Conservation (phyloP, 2,888 invertebrate genomes). For the Athalia circularis region DNA sequence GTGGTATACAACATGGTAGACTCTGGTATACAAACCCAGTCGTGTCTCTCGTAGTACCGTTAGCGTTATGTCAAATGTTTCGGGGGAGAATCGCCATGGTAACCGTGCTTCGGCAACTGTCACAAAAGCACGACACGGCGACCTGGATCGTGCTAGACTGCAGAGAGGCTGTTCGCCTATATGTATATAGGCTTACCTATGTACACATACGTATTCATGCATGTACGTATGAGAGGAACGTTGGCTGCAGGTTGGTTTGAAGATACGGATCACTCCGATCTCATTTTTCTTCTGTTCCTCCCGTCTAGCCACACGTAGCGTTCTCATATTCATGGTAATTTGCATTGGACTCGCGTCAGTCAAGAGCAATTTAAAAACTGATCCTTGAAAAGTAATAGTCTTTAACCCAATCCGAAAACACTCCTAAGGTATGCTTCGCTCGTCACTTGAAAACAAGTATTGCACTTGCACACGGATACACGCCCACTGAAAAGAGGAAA, state of each 20-base stretch:
- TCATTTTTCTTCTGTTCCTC: slow-evolving; percentile 1
- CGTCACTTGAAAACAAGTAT: no score
- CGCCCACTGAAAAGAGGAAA: no score
- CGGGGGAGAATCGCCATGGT: slow-evolving; percentile 4
- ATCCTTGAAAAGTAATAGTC: no score
- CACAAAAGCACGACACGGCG: not conserved
- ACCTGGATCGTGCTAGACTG: no score
- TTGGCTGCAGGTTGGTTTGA: not conserved
- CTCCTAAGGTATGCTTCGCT: no score
- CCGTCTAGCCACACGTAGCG: not conserved
- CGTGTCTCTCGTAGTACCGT: not conserved
- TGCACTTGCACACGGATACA: no score
- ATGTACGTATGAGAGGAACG: not conserved
- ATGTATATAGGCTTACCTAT: no score
- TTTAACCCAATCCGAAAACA: no score
- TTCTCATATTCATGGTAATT: slow-evolving; percentile 35
- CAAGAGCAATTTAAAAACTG: not conserved
- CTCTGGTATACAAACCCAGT: no score
- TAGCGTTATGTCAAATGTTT: not conserved
- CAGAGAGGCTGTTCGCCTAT: no score
- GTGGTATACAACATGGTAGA: no score
- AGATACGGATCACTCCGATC: slow-evolving; percentile 26
- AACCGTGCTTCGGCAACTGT: not conserved
- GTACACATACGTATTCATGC: not conserved
- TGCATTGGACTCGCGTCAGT: not conserved